A percentile compares a stretch with the other conserved stretches of the same genome.
These are phyloP conservation scores for Trichacis sp. DNA, from an alignment of 2,888 invertebrate species.

Conservation along the genomic window DNA sequence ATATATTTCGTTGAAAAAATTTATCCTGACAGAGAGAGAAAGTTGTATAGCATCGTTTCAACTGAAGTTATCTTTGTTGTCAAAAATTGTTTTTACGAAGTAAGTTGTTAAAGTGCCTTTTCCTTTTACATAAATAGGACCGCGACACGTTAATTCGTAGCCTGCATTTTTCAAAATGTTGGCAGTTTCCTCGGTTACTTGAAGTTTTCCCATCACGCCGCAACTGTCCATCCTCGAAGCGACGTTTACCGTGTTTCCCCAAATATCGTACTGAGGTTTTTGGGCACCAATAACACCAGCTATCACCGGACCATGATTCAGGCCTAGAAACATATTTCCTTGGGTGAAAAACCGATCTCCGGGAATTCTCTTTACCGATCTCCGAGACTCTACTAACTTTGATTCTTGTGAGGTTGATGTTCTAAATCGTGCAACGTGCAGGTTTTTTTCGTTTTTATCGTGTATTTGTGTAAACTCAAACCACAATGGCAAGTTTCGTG, in stretches of 20 bases:
- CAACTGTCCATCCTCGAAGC: constrained; percentile 97
- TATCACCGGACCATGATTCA: constrained; percentile 92
- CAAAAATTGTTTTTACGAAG: constrained; percentile 88
- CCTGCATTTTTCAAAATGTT: constrained; percentile 87
- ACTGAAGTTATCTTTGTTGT: constrained; percentile 70
- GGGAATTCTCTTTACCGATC: not conserved
- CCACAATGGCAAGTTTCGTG: too few species aligned
- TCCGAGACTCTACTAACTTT: too few species aligned
- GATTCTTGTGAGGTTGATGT: too few species aligned
- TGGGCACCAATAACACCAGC: constrained; percentile 97
- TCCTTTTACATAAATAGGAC: constrained; percentile 94
- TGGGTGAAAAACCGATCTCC: too few species aligned
- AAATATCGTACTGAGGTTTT: constrained; percentile 98
- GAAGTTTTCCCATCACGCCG: constrained; percentile 88
- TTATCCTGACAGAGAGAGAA: too few species aligned
- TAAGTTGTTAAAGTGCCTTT: constrained; percentile 92
- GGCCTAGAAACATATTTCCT: constrained; percentile 71
- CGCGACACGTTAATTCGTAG: constrained; percentile 90
- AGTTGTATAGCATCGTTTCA: constrained; percentile 5
- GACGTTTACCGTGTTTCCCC: constrained; percentile 98
- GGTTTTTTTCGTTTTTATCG: too few species aligned
- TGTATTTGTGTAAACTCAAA: too few species aligned
- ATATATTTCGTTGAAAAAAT: too few species aligned
- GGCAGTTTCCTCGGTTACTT: constrained; percentile 87
- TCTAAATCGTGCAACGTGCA: too few species aligned